These are phyloP conservation scores for Hydriomena furcata DNA, from an alignment of 2,888 invertebrate species.

Conservation along the genomic window DNA sequence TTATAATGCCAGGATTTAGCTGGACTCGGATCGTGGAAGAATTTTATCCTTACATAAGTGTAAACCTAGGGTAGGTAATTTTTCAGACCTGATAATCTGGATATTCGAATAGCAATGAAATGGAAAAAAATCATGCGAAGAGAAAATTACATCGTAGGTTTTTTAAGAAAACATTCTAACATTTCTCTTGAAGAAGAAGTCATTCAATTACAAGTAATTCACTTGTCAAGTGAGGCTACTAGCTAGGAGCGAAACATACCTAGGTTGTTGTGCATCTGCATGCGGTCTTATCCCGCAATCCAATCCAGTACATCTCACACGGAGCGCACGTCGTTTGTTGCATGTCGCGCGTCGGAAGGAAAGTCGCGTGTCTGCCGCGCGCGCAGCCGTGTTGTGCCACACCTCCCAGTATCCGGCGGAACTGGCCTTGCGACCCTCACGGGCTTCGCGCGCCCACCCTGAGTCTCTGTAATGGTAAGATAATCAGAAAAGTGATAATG, in stretches of 20 bases:
- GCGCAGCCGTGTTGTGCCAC: constrained; percentile 78
- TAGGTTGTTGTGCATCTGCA: constrained; percentile 85
- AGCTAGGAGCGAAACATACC: constrained; percentile 68
- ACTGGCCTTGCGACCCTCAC: constrained; percentile 66
- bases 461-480: constrained; percentile 54
- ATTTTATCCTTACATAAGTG: too few species aligned
- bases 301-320: constrained; percentile 86
- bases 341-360: constrained; percentile 87
- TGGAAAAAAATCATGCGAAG: too few species aligned
- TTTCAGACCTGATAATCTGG: too few species aligned
- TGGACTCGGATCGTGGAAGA: background rate
- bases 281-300: constrained; percentile 89
- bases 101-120: too few species aligned
- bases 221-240: too few species aligned
- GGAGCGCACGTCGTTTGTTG: constrained; percentile 84
- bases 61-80: too few species aligned
- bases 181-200: too few species aligned
- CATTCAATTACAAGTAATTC: too few species aligned
- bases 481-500: background rate
- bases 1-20: background rate
- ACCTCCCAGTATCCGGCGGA: constrained; percentile 84
- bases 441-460: constrained; percentile 69
- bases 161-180: too few species aligned
- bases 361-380: constrained; percentile 83
- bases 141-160: too few species aligned